Base-by-base conservation (phyloP, 2,888 invertebrate genomes). In the Apodemia mormo region DNA sequence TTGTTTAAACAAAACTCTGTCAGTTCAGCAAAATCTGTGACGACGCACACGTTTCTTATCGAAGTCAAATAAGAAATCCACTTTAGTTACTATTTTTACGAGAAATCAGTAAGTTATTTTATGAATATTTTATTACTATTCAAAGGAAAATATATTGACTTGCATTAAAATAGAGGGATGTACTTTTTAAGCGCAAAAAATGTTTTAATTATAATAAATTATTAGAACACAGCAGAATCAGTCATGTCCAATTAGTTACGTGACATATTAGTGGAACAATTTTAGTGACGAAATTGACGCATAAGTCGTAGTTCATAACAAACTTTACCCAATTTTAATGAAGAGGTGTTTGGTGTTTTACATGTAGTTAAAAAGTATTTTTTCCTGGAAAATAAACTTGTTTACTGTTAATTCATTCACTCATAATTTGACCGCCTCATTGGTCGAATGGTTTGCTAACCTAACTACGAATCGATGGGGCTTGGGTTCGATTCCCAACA, bases 31-130 rank as follows among this genome's bases (percentile, higher is more conserved):
- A 52, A 52, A 52, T n/a, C 52, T 52, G 52, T 52, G 52, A 52
- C 52, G 52, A 52, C 52, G 52, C 12, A 52, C 5, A 3, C 12
- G 12, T 12, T 52, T 52, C 52, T n/a, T n/a, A n/a, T 12, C n/a
- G 52, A 52, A 52, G 52, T 52, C 14, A 52, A 52, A 52, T 52
- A 52, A 52, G 52, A 52, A 52, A n/a, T 52, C 52, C 52, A 52
- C 52, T 52, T 52, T 52, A 52, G 52, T 52, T 52, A 14, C 52
- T 14, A 52, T 5, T 14, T 52, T 52, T 52, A 52, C 14, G 14
- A 14, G 52, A 52, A 52, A 52, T 52, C 52, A 14, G 52, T 52
- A 52, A 52, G 52, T 52, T 52, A 6, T 12, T n/a, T 52, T 52
- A 52, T 52, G 52, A 52, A 52, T 14, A n/a, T 52, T 52, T 5